Base-by-base conservation (phyloP, 2,888 invertebrate genomes). In the Rotaria macrura region DNA sequence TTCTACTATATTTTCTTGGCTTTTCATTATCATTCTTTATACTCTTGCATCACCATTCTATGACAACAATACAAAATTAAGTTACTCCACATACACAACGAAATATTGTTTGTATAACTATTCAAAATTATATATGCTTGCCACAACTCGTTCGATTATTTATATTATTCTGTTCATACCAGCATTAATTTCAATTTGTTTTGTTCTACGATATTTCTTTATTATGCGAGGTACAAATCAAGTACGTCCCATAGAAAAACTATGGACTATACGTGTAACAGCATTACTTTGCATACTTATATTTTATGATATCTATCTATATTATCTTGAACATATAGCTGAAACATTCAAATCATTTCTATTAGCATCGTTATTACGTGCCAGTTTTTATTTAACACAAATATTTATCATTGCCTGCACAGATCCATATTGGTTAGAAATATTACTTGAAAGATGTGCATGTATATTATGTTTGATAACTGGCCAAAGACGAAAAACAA, bases 211-310 rank as follows among this genome's bases (percentile, higher is more conserved):
- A 4, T 79, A 79, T 43, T 79, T 79, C 20, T 79, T 12, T 79
- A 25, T 79, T n/a, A 43, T 79, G 79, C 40, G 79, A 3, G 79
- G 79, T 25, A 79, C 79, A 40, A 79, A 79, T 79, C 79, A 79
- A 79, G 34, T 79, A 5, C 43, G 10, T 20, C 40, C 40, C 2
- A 79, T 43, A 38, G 43, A 79, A 79, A 79, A 79, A 43, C 14
- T 79, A n/a, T 79, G 79, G 79, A 79, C 79, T 43, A 79, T 79
- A 43, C 40, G 79, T 43, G 79, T 43, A 14, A 79, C 79, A 79
- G 25, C 79, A 40, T 43, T 79, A 40, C 25, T 79, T 40, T 79
- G 40, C n/a, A 79, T 43, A 40, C 23, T 79, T 23, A 43, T 43
- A 14, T 43, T 79, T 79, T 79, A 43, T 79, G 79, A 79, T 79